Evolutionary conservation across 2,797 vertebrate genomes (phyloP), one percentile per base, ranked within the genome.

Genomic region (Chelidonichthys spinosus): DNA sequence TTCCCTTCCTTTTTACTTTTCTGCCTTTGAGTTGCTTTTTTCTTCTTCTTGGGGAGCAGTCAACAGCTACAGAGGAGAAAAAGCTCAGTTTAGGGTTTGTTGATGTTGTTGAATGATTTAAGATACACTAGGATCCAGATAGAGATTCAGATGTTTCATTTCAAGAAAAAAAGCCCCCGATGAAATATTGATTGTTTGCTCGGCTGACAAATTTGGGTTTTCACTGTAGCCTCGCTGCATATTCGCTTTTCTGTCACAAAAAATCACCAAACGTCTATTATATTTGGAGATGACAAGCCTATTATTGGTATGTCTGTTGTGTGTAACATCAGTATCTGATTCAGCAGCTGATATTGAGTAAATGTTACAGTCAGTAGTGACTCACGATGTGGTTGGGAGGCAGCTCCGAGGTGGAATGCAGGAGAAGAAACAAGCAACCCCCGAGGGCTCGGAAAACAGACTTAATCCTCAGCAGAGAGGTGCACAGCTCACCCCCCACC

Each of bases 341-440:
- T 86, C 77, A 82, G 78, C 13, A 4, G 59, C 62, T 88, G 85
- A 90, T 87, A 81, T n/a, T 85, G 82, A 87, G 78, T 74, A 72
- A 86, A 86, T 81, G 85, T 84, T 89, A 87, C 89, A 91, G 82
- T 90, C 87, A 76, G 87, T 86, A 83, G 80, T 93, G 93, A 90
- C 76, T 93, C 90, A 92, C 85, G 81, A 78, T 87, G 76, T 76
- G 80, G 87, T 83, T 39, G 63, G 83, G 76, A 79, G 76, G 84
- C 81, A 84, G 76, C 58, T 71, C 83, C 63, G 84, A 72, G 79
- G 74, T 73, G 87, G 84, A 92, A 92, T 92, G 89, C 75, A 78
- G 86, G 70, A 71, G 78, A 87, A 89, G 77, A 88, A 91, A 90
- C 85, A 90, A 83, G 65, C 76, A 72, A 47, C 69, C 82, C 90